Evolutionary conservation across 1,140 invertebrate species (phyloP), one percentile per base, ranked within the genome.

Genomic region (Pantala flavescens): DNA sequence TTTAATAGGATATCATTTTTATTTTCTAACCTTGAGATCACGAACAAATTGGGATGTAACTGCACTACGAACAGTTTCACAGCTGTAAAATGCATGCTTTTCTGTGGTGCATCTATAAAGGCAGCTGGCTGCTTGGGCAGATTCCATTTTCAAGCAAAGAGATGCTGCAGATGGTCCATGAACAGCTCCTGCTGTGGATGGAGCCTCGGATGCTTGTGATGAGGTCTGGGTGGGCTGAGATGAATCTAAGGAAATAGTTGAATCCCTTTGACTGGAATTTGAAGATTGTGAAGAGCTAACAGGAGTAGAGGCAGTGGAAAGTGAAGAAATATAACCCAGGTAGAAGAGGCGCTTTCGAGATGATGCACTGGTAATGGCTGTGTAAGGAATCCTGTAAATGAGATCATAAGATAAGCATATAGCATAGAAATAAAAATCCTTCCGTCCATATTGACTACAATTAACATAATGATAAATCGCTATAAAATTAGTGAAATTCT

Each of bases 51-150:
- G 93, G 71, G 92, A 89, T 5, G 92, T 94, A 24, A 96, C 93
- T 74, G 92, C 92, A 78, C 88, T 92, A 16, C 93, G 86, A 0
- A 96, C 93, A 0, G 93, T 95, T 81, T 95, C 93, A 83, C 93
- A 95, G 78, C 92, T 93, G 81, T 94, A 96, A 84, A 96, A 96
- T 7, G 93, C 93, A 80, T 95, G 93, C 79, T 93, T 93, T 82
- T 95, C 94, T 0, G 93, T 95, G 73, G 95, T 90, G n/a, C 92
- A 92, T 70, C 93, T 85, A 81, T 95, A 95, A 1, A 95, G 83
- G 43, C 91, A 91, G 21, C 89, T 90, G 11, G 93, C 93, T 21
- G 90, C 87, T 24, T 90, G 88, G 72, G 88, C 88, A 72, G 91
- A 93, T 76, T 91, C 88, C 81, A 95, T 87, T 83, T 93, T 93